These are phyloP conservation scores for Diabrotica undecimpunctata DNA, from an alignment of 1,140 invertebrate species.

Conservation along the genomic window DNA sequence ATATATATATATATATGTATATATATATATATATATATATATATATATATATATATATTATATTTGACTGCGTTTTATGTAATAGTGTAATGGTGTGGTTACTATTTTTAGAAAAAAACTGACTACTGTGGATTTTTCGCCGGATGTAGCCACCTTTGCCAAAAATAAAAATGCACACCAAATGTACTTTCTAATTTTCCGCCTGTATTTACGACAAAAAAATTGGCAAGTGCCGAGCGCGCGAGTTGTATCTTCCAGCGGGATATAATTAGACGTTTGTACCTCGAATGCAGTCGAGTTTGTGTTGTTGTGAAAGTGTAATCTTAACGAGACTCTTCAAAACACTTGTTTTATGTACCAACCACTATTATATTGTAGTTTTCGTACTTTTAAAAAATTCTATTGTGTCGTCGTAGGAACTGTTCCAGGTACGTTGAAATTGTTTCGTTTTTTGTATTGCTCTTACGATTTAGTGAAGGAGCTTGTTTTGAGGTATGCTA, in stretches of 20 bases:
- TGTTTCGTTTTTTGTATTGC: too few relatives aligned
- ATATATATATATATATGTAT: too few relatives aligned
- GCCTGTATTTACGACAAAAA: not conserved
- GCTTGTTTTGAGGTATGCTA: too few relatives aligned
- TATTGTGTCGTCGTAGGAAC: not conserved
- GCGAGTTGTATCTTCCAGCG: not conserved
- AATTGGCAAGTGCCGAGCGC: not conserved
- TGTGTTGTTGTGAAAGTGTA: not conserved
- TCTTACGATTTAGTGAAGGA: too few relatives aligned
- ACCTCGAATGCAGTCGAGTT: not conserved
- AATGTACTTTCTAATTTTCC: not conserved
- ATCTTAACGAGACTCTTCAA: not conserved
- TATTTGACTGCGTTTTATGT: too few relatives aligned
- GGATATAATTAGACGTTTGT: not conserved
- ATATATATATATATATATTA: too few relatives aligned
- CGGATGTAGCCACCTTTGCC: too few relatives aligned
- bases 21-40: too few relatives aligned
- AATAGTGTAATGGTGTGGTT: too few relatives aligned
- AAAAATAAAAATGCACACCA: too few relatives aligned
- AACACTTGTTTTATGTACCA: constrained; percentile 2
- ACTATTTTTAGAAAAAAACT: too few relatives aligned
- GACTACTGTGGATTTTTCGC: too few relatives aligned
- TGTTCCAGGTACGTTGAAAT: not conserved
- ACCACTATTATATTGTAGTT: not conserved
- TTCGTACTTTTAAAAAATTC: not conserved